Evolutionary conservation across 2,888 invertebrate species (phyloP), one percentile per base, ranked within the genome.

Genomic region (Octonoba sinensis): DNA sequence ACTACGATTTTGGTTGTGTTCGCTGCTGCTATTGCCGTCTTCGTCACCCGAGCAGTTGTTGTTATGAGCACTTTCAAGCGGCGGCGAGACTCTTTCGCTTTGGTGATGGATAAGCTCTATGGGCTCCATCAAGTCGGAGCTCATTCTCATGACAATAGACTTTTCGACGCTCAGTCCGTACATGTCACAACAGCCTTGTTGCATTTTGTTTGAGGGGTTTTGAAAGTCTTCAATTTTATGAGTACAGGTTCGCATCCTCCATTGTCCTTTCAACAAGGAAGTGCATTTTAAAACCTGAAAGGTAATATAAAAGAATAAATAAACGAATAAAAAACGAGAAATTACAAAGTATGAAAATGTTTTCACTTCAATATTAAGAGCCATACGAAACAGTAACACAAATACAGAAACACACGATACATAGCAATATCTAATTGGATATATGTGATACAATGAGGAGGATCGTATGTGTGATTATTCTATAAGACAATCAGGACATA

Each of bases 131-230:
- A 81, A 36, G 46, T 82, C 82, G 47, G 82, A 76, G 60, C 74
- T 82, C 76, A 82, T 76, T 71, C 76, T 66, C 82, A 76, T 74
- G 16, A 76, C 66, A 71, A 82, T 76, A 49, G 76, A 72, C 72
- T 82, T 82, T 60, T 82, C 82, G n/a, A 82, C 66, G 62, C 71
- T 82, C 60, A 82, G 64, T 71, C 82, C 82, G 47, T 76, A 82
- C 76, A 82, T 82, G 56, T 82, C 82, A 82, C 76, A 82, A 82
- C 82, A 82, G 82, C 82, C 65, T 76, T 82, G 76, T 74, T 82
- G 82, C 82, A 82, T 82, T 71, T 82, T 82, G 46, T 27, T 24
- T 36, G 49, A 24, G 16, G 15, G 20, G 51, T 66, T 66, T 66
- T 49, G 49, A 51, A 62, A 62, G 44, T 46, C 22, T 49, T 36